Percentiles rank a stretch among this genome's conserved stretches.
Evolutionary conservation across 2,113 vertebrate species (phyloP).

Genomic region (Peromyscus polionotus): DNA sequence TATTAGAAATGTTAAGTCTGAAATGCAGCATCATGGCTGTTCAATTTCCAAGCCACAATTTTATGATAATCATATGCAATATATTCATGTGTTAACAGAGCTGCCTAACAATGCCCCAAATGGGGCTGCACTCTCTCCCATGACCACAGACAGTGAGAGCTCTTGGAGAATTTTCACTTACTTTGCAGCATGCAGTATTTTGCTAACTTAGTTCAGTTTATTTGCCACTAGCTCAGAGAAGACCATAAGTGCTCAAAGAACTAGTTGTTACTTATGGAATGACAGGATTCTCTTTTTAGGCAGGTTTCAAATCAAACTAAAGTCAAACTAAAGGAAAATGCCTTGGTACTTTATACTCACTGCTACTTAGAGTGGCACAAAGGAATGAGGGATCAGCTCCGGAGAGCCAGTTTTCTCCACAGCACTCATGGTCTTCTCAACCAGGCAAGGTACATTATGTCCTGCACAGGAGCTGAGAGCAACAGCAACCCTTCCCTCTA

Average conservation of each 20-base stretch:
- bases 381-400: background rate
- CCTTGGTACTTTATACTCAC: background rate
- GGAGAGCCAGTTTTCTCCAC: background rate
- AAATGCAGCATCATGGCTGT: conserved; percentile 87
- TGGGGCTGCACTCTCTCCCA: conserved; percentile 69
- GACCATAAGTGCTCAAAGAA: background rate
- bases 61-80: conserved; percentile 89
- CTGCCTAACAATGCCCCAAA: conserved; percentile 84
- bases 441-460: background rate
- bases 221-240: conserved; percentile 51
- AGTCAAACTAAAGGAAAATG: background rate
- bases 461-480: background rate
- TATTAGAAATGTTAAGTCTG: conserved; percentile 88
- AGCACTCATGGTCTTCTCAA: background rate
- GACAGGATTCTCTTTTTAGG: background rate
- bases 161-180: conserved; percentile 67
- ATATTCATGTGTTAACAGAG: conserved; percentile 86
- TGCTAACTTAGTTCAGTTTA: conserved; percentile 24
- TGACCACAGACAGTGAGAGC: conserved; percentile 60
- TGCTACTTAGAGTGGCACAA: background rate
- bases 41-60: conserved; percentile 88
- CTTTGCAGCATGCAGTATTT: conserved; percentile 45
- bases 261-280: background rate
- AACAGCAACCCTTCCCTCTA: background rate
- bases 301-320: background rate